Base-by-base conservation (phyloP, 2,113 vertebrate genomes). In the Paratilapia polleni region DNA sequence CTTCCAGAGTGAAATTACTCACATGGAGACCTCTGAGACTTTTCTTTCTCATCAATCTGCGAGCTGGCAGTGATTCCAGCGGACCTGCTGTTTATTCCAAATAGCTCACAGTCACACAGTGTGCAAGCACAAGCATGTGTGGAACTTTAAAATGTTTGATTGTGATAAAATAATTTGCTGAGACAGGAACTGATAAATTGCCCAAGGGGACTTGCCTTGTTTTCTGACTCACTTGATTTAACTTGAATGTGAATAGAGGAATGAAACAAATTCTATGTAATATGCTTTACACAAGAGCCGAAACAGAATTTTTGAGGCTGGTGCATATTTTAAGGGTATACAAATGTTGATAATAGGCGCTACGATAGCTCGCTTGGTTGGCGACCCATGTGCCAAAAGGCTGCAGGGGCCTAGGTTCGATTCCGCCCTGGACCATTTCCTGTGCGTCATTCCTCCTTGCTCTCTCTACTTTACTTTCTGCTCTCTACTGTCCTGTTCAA, bases 51-150 rank as follows among this genome's bases (percentile, higher is more conserved):
- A 57, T 58, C 28, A 43, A 11, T 88, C 19, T 78, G 62, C 31
- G 68, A 81, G 73, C 41, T 61, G 64, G 36, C 82, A 79, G 38
- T 15, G 66, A 34, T 34, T 79, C 61, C 70, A 68, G 31, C 49
- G 75, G 22, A 57, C 43, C 24, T 22, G n/a, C 31, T 38, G 17
- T 56, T 70, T 78, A 22, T 28, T 12, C 5, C 43, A 56, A 56
- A 61, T 77, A 54, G 73, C 41, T 60, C 62, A 22, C 22, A 78
- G 31, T 34, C 54, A 70, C 74, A 43, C 78, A 59, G 57, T 52
- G 68, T 58, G 38, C 66, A 63, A 31, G 4, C 41, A 61, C 28
- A 59, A 70, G 47, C 11, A 49, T 58, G n/a, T 20, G 26, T 57
- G n/a, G 24, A 34, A 74, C 22, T 58, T 64, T 56, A 60, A 34